Base-by-base conservation (phyloP, 2,797 vertebrate species). In the Garrulus glandarius region DNA sequence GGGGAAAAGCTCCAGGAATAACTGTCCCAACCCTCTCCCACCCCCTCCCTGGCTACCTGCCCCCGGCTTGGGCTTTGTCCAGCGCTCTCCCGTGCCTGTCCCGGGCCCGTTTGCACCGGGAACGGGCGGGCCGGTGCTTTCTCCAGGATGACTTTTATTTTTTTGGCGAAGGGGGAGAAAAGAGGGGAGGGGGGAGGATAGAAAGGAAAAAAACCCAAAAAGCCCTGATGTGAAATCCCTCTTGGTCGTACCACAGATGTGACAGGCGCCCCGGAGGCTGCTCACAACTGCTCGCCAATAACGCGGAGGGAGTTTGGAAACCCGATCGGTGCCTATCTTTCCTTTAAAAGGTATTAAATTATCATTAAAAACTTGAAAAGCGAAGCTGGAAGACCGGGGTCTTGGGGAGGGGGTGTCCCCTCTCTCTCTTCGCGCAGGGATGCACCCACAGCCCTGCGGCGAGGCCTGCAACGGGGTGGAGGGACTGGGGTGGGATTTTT, bases 231-330 rank as follows among this genome's bases (percentile, higher is more conserved):
- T 50, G 47, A 60, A 92, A 83, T 79, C 79, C 75, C 92, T 63
- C 67, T 89, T 24, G 65, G 63, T 72, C 53, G 86, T 88, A 24
- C 49, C 96, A 97, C 29, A 89, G 92, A 94, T 39, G 77, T 95
- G 97, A 84, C 96, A 97, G 97, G 97, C 96, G 97, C 96, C 97
- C 97, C 24, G 7, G 60, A 96, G 97, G 92, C 97, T 95, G 94
- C 91, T 77, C 84, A 8, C 89, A 89, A 95, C 95, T 97, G 74
- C 84, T 85, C 57, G 87, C 86, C 74, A 89, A 94, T 59, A 72
- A 78, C n/a, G 52, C 67, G 24, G 37, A 52, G 77, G 16, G 84
- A 69, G 41, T 50, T 89, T 21, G 81, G 76, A 91, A 96, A 90
- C 32, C 24, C 57, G 72, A 81, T 86, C 69, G 68, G 74, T 79